A percentile compares a stretch with the other conserved stretches of the same genome.
These are phyloP conservation scores for Drosophila bocki DNA, from an alignment of 1,140 invertebrate genomes.

Conservation along the genomic window DNA sequence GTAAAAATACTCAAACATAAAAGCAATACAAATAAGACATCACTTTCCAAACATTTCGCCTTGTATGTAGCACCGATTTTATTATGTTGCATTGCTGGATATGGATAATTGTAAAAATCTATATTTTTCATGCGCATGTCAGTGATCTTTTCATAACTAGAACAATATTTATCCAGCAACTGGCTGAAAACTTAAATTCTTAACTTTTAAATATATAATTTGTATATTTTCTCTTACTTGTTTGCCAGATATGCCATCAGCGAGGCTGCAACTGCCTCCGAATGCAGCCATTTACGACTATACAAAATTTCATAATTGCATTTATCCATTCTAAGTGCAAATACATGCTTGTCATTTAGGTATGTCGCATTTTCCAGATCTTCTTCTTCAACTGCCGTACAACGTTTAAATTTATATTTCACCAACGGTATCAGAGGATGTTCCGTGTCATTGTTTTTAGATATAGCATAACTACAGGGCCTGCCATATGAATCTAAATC, in stretches of 20 bases:
- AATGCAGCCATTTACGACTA: conserved; percentile 19
- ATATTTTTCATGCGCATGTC: background rate
- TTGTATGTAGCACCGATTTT: background rate
- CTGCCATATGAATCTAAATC: conserved; percentile 5
- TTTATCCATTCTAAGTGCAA: background rate
- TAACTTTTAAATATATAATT: background rate
- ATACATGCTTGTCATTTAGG: conserved; percentile 3
- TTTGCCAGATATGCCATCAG: conserved; percentile 4
- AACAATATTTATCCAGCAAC: background rate
- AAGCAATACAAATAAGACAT: background rate
- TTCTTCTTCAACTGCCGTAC: no score
- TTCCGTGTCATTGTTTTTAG: no score
- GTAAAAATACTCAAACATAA: conserved; percentile 21
- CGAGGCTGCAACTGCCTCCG: conserved; percentile 15
- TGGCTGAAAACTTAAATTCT: background rate
- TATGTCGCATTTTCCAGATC: no score
- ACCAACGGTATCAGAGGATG: background rate
- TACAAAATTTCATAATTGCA: conserved; percentile 15
- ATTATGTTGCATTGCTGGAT: background rate
- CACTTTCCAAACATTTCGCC: conserved; percentile 7
- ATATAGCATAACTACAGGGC: background rate
- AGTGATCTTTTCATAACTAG: fast-evolving
- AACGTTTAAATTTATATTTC: background rate
- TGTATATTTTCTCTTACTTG: background rate
- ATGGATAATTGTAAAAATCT: conserved; percentile 18